A percentile compares a stretch with the other conserved stretches of the same genome.
Evolutionary conservation across 2,113 vertebrate species (phyloP).

Genomic region (Illadopsis cleaveri): DNA sequence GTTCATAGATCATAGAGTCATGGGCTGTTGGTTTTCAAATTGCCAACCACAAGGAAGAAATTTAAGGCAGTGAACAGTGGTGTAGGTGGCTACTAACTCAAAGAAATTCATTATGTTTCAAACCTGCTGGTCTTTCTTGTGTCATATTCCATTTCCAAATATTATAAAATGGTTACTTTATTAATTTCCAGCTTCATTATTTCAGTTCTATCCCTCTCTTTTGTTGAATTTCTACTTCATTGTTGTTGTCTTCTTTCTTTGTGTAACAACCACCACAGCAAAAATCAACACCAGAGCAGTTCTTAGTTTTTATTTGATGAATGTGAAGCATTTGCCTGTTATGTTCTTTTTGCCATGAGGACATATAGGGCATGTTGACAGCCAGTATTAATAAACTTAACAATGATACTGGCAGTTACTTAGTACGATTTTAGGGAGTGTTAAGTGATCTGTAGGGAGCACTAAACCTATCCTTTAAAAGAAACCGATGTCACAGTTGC

Average conservation of each 20-base stretch:
- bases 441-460: neutral
- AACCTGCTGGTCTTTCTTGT: neutral
- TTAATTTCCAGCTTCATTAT: neutral
- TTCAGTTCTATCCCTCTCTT: neutral
- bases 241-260: neutral
- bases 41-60: neutral
- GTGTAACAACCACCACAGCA: neutral
- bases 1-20: neutral
- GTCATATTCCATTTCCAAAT: neutral
- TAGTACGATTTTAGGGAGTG: conserved; percentile 14
- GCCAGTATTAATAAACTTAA: conserved; percentile 45
- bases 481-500: conserved; percentile 12
- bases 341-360: conserved; percentile 34
- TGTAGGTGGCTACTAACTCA: neutral
- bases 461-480: conserved; percentile 22
- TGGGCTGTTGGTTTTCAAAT: neutral
- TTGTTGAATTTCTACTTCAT: neutral
- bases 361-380: conserved; percentile 24
- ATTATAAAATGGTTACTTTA: neutral
- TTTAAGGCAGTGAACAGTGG: neutral
- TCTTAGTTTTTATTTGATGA: conserved; percentile 22
- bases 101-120: neutral
- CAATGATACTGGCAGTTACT: conserved; percentile 3
- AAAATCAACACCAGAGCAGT: neutral
- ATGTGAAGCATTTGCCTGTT: conserved; percentile 36